Percentiles rank a stretch among this genome's conserved stretches.
These are phyloP conservation scores for Poeciliopsis paucimaculata DNA, from an alignment of 2,797 vertebrate genomes.

Conservation along the genomic window DNA sequence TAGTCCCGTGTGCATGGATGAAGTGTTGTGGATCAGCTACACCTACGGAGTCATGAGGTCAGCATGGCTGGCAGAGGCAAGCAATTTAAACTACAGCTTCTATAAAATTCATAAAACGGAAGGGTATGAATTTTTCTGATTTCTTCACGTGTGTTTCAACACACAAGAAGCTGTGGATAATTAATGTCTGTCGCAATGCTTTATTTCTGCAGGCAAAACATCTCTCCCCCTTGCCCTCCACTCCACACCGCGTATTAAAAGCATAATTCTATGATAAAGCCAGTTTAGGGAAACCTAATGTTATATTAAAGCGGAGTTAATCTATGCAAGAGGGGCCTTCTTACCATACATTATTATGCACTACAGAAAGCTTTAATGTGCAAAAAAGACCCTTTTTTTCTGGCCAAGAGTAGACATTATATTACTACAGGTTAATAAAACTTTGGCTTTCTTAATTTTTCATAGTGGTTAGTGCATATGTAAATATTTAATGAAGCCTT, in stretches of 20 bases:
- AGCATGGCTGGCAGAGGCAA: conserved; percentile 55
- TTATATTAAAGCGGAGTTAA: conserved; percentile 84
- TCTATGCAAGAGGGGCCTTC: conserved; percentile 75
- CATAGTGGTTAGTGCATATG: conserved; percentile 81
- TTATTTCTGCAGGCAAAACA: conserved; percentile 78
- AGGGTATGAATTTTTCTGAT: conserved; percentile 48
- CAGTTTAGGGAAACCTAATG: conserved; percentile 84
- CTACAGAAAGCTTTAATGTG: conserved; percentile 79
- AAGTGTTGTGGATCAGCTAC: conserved; percentile 71
- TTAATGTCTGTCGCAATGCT: conserved; percentile 67
- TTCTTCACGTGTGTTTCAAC: conserved; percentile 45
- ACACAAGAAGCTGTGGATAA: conserved; percentile 60
- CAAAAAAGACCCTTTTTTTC: conserved; percentile 70
- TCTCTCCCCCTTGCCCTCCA: conserved; percentile 42
- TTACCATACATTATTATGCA: conserved; percentile 82
- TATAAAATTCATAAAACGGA: conserved; percentile 68
- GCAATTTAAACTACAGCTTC: conserved; percentile 35
- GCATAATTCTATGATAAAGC: conserved; percentile 82
- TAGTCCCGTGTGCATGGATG: conserved; percentile 72
- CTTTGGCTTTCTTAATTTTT: conserved; percentile 84
- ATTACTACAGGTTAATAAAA: conserved; percentile 85
- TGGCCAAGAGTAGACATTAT: conserved; percentile 78
- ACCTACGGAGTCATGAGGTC: conserved; percentile 63
- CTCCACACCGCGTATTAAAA: conserved; percentile 78
- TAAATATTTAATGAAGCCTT: conserved; percentile 84